Evolutionary conservation across 2,888 invertebrate species (phyloP).

Genomic region (Deroplatys truncata): DNA sequence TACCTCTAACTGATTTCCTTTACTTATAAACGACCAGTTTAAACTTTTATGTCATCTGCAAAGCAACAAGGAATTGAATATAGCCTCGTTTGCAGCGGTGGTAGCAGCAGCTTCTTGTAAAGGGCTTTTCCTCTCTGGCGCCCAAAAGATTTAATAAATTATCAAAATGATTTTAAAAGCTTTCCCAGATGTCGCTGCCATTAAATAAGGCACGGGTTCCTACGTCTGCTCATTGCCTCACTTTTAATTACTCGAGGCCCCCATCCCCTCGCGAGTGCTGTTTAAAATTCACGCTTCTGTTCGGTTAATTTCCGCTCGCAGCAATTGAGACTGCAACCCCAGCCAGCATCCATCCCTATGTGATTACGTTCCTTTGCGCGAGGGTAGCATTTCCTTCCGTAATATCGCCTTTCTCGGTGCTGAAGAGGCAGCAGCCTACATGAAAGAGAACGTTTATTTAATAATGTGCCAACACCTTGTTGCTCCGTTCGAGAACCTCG

Average conservation of each 20-base stretch:
- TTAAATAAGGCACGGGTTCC: background rate
- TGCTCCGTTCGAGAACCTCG: too few relatives aligned
- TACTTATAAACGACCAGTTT: too few relatives aligned
- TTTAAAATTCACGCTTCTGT: background rate
- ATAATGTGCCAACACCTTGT: background rate
- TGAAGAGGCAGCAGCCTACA: background rate
- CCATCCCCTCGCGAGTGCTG: background rate
- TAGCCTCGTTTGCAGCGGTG: too few relatives aligned
- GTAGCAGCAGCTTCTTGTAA: background rate
- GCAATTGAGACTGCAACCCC: background rate
- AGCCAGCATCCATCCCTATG: too few relatives aligned
- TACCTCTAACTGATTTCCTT: too few relatives aligned
- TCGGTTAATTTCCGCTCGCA: background rate
- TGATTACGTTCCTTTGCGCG: too few relatives aligned
- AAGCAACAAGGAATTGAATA: too few relatives aligned
- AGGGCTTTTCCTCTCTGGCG: background rate
- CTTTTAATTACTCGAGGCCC: background rate
- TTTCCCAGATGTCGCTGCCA: background rate
- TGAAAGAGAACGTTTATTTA: background rate
- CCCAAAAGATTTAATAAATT: background rate
- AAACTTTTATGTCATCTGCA: too few relatives aligned
- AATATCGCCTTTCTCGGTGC: background rate
- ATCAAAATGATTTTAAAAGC: background rate
- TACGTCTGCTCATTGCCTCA: background rate
- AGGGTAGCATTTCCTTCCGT: background rate